Conservation (phyloP, 2,113 vertebrate species). For the Sylvilagus bachmani region DNA sequence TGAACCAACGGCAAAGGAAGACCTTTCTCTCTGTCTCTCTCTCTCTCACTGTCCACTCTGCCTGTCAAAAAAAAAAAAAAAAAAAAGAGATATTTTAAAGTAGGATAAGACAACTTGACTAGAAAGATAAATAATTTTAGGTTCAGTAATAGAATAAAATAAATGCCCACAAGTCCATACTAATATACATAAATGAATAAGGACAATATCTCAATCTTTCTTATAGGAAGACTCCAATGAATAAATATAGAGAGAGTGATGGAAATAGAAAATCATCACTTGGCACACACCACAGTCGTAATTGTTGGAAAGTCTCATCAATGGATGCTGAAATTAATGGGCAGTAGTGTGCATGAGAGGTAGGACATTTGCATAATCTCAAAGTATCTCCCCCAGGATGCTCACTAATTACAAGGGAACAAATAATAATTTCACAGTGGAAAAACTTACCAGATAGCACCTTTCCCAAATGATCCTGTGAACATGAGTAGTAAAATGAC, state of each 20-base stretch:
- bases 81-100: slow-evolving; percentile 8
- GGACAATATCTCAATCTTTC: not conserved
- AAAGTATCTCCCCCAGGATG: not conserved
- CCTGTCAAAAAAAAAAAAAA: too few relatives aligned
- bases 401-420: not conserved
- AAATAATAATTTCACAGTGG: not conserved
- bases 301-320: not conserved
- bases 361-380: not conserved
- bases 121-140: not conserved
- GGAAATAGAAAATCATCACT: not conserved
- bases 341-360: not conserved
- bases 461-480: not conserved
- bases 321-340: not conserved
- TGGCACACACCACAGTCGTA: not conserved
- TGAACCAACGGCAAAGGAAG: too few relatives aligned
- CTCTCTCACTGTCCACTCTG: too few relatives aligned
- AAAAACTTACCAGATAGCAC: not conserved
- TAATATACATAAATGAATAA: not conserved
- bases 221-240: not conserved
- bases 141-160: not conserved
- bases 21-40: too few relatives aligned
- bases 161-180: not conserved
- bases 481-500: too few relatives aligned
- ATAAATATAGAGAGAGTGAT: not conserved
- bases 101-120: not conserved